Conservation (phyloP, 2,113 vertebrate species). For the Osmerus mordax region DNA sequence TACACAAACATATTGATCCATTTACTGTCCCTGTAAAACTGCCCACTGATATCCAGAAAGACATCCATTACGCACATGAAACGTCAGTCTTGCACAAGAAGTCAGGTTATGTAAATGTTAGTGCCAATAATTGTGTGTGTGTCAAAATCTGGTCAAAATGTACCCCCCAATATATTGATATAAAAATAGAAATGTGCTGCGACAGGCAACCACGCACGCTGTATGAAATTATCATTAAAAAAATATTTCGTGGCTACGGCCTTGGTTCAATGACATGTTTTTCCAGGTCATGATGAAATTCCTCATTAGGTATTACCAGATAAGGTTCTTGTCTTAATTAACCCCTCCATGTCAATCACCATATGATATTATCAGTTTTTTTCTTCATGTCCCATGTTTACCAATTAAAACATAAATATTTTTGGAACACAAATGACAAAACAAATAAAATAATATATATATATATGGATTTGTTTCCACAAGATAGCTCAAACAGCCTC, state of each 20-base stretch:
- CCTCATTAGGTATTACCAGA: neutral
- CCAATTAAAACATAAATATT: constrained; percentile 3
- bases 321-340: neutral
- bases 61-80: constrained; percentile 32
- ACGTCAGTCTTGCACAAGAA: neutral
- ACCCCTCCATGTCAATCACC: neutral
- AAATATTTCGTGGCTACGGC: too few relatives aligned
- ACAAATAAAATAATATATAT: neutral
- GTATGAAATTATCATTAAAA: too few relatives aligned
- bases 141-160: too few relatives aligned
- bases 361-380: neutral
- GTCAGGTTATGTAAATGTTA: neutral
- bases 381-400: constrained; percentile 10
- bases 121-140: neutral
- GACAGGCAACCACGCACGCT: too few relatives aligned
- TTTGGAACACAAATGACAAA: constrained; percentile 1
- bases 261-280: too few relatives aligned
- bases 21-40: constrained; percentile 40
- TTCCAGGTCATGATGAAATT: neutral
- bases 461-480: neutral
- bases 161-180: too few relatives aligned
- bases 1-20: constrained; percentile 44
- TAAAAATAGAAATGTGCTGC: too few relatives aligned
- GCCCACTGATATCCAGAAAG: constrained; percentile 28
- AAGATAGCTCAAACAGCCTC: neutral